Conservation (phyloP, 2,888 invertebrate genomes). For the Esperia sulphurella region DNA sequence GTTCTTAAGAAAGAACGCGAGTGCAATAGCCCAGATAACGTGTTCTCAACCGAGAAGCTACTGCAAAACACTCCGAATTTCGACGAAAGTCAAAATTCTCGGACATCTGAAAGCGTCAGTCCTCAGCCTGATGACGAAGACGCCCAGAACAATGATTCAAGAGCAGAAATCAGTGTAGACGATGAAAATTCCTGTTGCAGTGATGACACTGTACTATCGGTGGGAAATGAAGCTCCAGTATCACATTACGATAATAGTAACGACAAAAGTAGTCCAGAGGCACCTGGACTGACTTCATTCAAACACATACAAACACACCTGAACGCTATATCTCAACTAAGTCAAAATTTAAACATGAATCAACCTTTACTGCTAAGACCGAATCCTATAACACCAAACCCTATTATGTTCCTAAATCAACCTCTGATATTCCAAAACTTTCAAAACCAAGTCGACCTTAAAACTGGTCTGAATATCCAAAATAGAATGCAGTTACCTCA, state of each 20-base stretch:
- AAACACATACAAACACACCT: slow-evolving; percentile 84
- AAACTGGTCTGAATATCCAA: slow-evolving; percentile 42
- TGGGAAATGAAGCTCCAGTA: slow-evolving; percentile 86
- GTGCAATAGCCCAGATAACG: slow-evolving; percentile 66
- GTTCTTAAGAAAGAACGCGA: slow-evolving; percentile 72
- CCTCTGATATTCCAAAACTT: slow-evolving; percentile 63
- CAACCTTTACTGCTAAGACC: slow-evolving; percentile 66
- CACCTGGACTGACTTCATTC: slow-evolving; percentile 74
- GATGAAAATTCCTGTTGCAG: slow-evolving; percentile 84
- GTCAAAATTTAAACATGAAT: slow-evolving; percentile 65
- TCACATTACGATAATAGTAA: slow-evolving; percentile 38
- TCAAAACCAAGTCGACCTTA: slow-evolving; percentile 59
- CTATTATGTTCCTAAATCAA: slow-evolving; percentile 71
- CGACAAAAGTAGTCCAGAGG: slow-evolving; percentile 41
- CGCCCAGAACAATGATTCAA: slow-evolving; percentile 35
- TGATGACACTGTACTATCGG: slow-evolving; percentile 89
- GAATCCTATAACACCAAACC: slow-evolving; percentile 72
- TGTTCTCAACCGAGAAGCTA: slow-evolving; percentile 71
- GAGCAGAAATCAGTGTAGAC: slow-evolving; percentile 69
- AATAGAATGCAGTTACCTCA: slow-evolving; percentile 52
- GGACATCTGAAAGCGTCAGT: slow-evolving; percentile 52
- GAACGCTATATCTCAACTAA: slow-evolving; percentile 83
- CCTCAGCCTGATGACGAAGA: slow-evolving; percentile 56
- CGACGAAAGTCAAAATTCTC: slow-evolving; percentile 44
- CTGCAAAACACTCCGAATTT: slow-evolving; percentile 67